These are phyloP conservation scores for Hyposoter didymator DNA, from an alignment of 2,888 invertebrate species.

Conservation along the genomic window DNA sequence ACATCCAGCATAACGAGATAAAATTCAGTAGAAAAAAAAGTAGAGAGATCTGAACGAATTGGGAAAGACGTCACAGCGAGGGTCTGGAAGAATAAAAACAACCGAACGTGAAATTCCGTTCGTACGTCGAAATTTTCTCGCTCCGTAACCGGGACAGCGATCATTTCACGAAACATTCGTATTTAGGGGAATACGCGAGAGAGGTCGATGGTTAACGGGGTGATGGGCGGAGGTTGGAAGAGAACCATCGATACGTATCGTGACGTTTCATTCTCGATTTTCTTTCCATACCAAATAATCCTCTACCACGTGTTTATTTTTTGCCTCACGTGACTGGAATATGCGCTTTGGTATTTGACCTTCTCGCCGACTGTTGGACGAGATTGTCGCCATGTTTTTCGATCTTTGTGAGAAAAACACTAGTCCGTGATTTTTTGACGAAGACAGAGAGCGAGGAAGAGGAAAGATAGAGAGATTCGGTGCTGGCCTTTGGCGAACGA, in stretches of 20 bases:
- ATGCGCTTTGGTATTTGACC: background rate
- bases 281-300: background rate
- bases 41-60: background rate
- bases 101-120: background rate
- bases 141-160: background rate
- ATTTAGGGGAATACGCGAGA: slow-evolving; percentile 6
- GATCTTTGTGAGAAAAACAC: slow-evolving; percentile 1
- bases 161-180: slow-evolving; percentile 19
- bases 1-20: background rate
- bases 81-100: background rate
- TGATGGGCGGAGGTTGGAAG: slow-evolving; percentile 29
- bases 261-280: background rate
- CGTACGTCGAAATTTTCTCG: slow-evolving; percentile 3
- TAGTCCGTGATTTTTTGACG: slow-evolving; percentile 11
- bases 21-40: background rate
- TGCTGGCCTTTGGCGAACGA: background rate
- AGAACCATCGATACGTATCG: slow-evolving; percentile 45
- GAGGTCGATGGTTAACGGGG: slow-evolving; percentile 1
- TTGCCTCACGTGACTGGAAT: slow-evolving; percentile 19
- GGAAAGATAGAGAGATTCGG: background rate
- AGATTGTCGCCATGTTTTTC: slow-evolving; percentile 3
- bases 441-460: background rate
- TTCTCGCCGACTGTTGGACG: background rate
- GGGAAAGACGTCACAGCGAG: background rate
- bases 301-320: slow-evolving; percentile 23